These are phyloP conservation scores for Nematolebias whitei DNA, from an alignment of 2,113 vertebrate species.

Conservation along the genomic window DNA sequence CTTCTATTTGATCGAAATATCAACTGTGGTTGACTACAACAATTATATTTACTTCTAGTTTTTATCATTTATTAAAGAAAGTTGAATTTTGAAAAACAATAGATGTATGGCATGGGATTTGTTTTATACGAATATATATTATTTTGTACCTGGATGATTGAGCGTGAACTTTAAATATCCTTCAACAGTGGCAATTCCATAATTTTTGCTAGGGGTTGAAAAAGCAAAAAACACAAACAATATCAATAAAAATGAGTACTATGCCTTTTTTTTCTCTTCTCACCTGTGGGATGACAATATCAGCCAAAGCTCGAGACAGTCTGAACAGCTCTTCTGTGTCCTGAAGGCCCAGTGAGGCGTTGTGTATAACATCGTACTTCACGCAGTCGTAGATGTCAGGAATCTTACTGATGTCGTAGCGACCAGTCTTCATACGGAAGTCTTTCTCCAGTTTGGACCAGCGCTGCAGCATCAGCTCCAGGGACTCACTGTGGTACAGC, in stretches of 20 bases:
- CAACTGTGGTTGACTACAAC: too few species aligned
- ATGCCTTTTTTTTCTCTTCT: neutral
- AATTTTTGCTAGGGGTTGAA: neutral
- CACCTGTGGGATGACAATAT: slow-evolving; percentile 97
- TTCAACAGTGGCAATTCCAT: too few species aligned
- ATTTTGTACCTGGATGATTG: too few species aligned
- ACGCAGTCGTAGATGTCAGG: slow-evolving; percentile 98
- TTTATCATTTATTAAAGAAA: too few species aligned
- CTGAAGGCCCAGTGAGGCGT: slow-evolving; percentile 86
- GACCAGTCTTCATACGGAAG: slow-evolving; percentile 93
- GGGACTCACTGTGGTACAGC: slow-evolving; percentile 94
- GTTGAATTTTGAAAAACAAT: too few species aligned
- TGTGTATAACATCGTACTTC: slow-evolving; percentile 97
- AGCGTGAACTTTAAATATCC: too few species aligned
- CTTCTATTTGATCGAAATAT: too few species aligned
- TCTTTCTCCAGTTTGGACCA: slow-evolving; percentile 96
- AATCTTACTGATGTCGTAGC: slow-evolving; percentile 98
- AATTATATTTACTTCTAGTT: too few species aligned
- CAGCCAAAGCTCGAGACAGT: slow-evolving; percentile 91
- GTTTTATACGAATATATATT: too few species aligned
- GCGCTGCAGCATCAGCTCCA: slow-evolving; percentile 97
- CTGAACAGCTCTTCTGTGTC: slow-evolving; percentile 91
- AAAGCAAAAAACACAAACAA: neutral
- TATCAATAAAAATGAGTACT: neutral
- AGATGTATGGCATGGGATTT: too few species aligned